A percentile compares a stretch with the other conserved stretches of the same genome.
These are phyloP conservation scores for Pangasianodon hypophthalmus DNA, from an alignment of 2,113 vertebrate species.

Conservation along the genomic window DNA sequence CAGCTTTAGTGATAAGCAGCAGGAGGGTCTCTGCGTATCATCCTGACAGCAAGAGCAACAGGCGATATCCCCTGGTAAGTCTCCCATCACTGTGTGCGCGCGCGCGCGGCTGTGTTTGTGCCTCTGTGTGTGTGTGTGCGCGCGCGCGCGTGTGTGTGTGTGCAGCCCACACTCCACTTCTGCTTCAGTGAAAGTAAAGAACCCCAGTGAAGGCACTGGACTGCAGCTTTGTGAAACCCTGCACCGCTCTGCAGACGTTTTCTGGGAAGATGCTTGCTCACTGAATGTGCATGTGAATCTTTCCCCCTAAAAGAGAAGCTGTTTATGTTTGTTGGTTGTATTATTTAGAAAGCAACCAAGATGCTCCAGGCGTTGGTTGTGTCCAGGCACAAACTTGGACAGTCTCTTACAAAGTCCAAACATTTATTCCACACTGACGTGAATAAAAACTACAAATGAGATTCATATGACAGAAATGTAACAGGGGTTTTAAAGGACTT, in stretches of 20 bases:
- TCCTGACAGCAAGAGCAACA: conserved; percentile 14
- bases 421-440: not conserved
- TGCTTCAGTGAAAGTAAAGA: conserved; percentile 31
- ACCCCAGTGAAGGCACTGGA: not conserved
- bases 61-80: conserved; percentile 31
- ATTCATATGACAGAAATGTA: not conserved
- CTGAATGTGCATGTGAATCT: not conserved
- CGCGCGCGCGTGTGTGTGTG: not conserved
- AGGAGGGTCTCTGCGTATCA: conserved; percentile 10
- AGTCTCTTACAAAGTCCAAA: not conserved
- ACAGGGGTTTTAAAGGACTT: too few relatives aligned
- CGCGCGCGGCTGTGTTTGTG: not conserved
- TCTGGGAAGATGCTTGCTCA: not conserved
- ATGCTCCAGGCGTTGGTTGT: not conserved
- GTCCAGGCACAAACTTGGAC: not conserved
- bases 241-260: not conserved
- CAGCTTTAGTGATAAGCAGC: conserved; percentile 28
- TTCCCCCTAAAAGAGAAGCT: not conserved
- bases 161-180: not conserved
- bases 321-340: not conserved
- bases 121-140: not conserved
- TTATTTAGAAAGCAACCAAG: not conserved
- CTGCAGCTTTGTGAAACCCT: not conserved
- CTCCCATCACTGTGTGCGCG: conserved; percentile 50
- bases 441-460: not conserved